These are phyloP conservation scores for Microctenopoma stevenorrisi DNA, from an alignment of 2,797 vertebrate genomes.

Conservation along the genomic window DNA sequence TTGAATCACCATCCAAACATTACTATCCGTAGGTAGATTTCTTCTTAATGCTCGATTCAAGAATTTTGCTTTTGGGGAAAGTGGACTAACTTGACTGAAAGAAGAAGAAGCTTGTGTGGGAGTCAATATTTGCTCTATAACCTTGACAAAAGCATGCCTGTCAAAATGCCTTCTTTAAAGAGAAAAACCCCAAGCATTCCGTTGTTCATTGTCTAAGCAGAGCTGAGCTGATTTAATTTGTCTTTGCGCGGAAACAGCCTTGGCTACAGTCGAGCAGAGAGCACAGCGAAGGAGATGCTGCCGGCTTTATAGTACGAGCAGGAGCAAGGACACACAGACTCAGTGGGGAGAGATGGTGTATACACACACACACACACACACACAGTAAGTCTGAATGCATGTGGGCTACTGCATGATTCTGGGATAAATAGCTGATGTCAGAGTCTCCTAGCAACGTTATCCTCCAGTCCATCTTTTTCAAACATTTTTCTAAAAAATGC, in stretches of 20 bases:
- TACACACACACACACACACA: conserved; percentile 29
- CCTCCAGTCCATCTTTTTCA: conserved; percentile 32
- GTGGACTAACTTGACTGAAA: conserved; percentile 23
- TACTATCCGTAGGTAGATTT: neutral
- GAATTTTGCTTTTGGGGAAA: conserved; percentile 6
- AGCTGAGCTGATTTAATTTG: conserved; percentile 8
- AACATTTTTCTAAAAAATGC: conserved; percentile 6
- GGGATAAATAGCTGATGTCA: conserved; percentile 57
- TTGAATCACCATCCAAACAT: neutral
- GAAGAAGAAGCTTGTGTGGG: conserved; percentile 10
- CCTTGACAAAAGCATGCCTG: conserved; percentile 26
- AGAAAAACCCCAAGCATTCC: conserved; percentile 17
- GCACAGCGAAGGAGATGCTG: conserved; percentile 44
- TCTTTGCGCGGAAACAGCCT: conserved; percentile 18
- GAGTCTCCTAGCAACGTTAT: conserved; percentile 78
- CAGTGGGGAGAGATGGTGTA: conserved; percentile 33
- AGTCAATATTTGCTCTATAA: conserved; percentile 24
- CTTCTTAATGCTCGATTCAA: conserved; percentile 14
- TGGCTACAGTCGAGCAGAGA: conserved; percentile 24
- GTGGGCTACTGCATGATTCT: conserved; percentile 57
- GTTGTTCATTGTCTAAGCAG: conserved; percentile 12
- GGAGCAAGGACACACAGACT: conserved; percentile 54
- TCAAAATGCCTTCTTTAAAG: conserved; percentile 11
- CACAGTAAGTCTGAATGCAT: conserved; percentile 22
- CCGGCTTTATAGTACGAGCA: conserved; percentile 63